Evolutionary conservation across 2,888 invertebrate species (phyloP).

Genomic region (Nomada ferruginata): DNA sequence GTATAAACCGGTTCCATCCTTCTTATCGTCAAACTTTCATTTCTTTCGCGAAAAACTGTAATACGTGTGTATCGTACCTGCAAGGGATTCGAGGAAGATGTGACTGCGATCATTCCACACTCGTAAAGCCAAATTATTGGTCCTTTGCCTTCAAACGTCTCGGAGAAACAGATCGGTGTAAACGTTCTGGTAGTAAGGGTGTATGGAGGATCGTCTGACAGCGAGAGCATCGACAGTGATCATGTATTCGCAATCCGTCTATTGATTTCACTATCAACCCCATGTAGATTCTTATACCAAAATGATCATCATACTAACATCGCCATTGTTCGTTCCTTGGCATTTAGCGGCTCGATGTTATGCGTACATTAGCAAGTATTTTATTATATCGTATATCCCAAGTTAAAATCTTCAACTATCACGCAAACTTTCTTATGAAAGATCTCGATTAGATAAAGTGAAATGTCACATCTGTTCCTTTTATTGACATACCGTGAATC

Average conservation of each 20-base stretch:
- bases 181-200: background rate
- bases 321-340: too few species aligned
- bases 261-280: too few species aligned
- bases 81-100: background rate
- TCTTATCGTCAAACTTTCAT: background rate
- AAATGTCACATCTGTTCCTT: background rate
- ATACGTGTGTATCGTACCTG: background rate
- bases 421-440: background rate
- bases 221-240: too few species aligned
- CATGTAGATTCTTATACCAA: too few species aligned
- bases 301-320: too few species aligned
- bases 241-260: too few species aligned
- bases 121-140: background rate
- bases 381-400: background rate
- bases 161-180: background rate
- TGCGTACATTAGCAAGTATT: background rate
- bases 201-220: too few species aligned
- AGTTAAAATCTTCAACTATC: conserved; percentile 6
- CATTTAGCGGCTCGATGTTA: background rate
- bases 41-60: conserved; percentile 9
- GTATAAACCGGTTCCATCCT: background rate
- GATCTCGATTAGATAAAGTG: conserved; percentile 56
- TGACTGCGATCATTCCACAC: background rate
- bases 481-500: background rate
- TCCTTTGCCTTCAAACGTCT: background rate